A percentile compares a stretch with the other conserved stretches of the same genome.
These are phyloP conservation scores for Zelostemma sp. DNA, from an alignment of 1,140 invertebrate species.

Conservation along the genomic window DNA sequence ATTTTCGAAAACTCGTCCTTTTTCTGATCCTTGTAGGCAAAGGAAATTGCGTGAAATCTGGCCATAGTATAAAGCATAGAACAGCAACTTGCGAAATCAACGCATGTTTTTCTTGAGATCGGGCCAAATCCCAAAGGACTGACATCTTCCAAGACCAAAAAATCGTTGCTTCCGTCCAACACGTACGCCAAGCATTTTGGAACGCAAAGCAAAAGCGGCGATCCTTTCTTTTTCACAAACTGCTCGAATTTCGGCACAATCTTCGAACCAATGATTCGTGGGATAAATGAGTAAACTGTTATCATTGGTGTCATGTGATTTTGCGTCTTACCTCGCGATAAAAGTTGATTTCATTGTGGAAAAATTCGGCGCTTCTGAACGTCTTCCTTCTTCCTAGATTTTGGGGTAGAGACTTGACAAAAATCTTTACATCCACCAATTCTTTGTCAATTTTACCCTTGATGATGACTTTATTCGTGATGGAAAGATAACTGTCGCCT, in stretches of 20 bases:
- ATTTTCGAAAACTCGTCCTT: constrained; percentile 72
- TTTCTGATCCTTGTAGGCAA: constrained; percentile 77
- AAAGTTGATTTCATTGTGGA: constrained; percentile 77
- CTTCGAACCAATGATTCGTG: too few species aligned
- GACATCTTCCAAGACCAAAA: constrained; percentile 77
- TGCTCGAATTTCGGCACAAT: constrained; percentile 55
- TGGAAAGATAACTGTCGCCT: constrained; percentile 78
- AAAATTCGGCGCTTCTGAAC: constrained; percentile 77
- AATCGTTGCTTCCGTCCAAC: constrained; percentile 76
- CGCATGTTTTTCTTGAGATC: constrained; percentile 68
- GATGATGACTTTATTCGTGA: constrained; percentile 72
- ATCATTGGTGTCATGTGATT: too few species aligned
- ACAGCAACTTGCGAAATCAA: constrained; percentile 69
- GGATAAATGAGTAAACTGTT: too few species aligned
- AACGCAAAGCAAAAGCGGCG: constrained; percentile 45
- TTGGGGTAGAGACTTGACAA: constrained; percentile 76
- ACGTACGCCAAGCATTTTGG: constrained; percentile 70
- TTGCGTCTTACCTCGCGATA: constrained; percentile 72
- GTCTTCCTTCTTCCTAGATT: constrained; percentile 74
- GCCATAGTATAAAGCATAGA: constrained; percentile 74
- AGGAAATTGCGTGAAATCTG: constrained; percentile 77
- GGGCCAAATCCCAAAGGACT: constrained; percentile 69
- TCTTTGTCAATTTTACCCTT: constrained; percentile 57
- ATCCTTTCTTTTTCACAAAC: constrained; percentile 52
- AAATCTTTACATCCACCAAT: constrained; percentile 63